A percentile compares a stretch with the other conserved stretches of the same genome.
Conservation (phyloP, 1,140 invertebrate genomes). For the Drosophila subobscura region DNA sequence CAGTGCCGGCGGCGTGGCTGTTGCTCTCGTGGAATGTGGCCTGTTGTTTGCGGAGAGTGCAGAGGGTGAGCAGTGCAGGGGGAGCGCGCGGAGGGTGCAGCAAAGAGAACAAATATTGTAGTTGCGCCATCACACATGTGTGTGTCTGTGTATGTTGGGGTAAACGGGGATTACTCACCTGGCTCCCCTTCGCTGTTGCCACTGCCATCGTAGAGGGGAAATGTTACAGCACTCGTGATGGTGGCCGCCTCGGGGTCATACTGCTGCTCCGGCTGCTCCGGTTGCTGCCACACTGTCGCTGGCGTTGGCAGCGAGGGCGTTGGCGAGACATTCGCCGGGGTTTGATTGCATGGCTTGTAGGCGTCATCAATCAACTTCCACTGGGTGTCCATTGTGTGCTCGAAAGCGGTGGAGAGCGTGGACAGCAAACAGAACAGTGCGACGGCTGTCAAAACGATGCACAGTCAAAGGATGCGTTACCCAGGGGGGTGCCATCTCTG, state of each 20-base stretch:
- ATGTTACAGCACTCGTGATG: slow-evolving; percentile 12
- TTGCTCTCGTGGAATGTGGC: slow-evolving; percentile 61
- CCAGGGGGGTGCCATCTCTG: slow-evolving; percentile 1
- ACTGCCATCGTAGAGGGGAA: slow-evolving; percentile 40
- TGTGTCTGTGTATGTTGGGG: too few species aligned
- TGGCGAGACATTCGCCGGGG: slow-evolving; percentile 68
- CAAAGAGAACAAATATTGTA: too few species aligned
- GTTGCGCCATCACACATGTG: too few species aligned
- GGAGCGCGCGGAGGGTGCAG: background rate
- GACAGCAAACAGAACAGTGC: slow-evolving; percentile 87
- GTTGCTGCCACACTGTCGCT: slow-evolving; percentile 41
- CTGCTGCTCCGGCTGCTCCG: slow-evolving; percentile 5
- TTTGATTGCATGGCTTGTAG: slow-evolving; percentile 76
- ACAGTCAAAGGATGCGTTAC: slow-evolving; percentile 18
- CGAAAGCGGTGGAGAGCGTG: slow-evolving; percentile 87
- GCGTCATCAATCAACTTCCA: slow-evolving; percentile 71
- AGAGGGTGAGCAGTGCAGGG: too few species aligned
- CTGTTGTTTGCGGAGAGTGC: slow-evolving; percentile 8
- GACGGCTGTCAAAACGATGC: slow-evolving; percentile 79
- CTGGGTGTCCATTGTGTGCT: slow-evolving; percentile 84
- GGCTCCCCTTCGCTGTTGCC: slow-evolving; percentile 56
- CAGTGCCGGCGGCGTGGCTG: slow-evolving; percentile 34
- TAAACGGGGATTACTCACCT: slow-evolving; percentile 40
- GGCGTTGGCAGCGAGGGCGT: slow-evolving; percentile 37
- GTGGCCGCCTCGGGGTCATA: slow-evolving; percentile 8